phyloP scores from a whole-genome alignment of 2,797 vertebrate genomes.

The Artibeus jamaicensis region DNA sequence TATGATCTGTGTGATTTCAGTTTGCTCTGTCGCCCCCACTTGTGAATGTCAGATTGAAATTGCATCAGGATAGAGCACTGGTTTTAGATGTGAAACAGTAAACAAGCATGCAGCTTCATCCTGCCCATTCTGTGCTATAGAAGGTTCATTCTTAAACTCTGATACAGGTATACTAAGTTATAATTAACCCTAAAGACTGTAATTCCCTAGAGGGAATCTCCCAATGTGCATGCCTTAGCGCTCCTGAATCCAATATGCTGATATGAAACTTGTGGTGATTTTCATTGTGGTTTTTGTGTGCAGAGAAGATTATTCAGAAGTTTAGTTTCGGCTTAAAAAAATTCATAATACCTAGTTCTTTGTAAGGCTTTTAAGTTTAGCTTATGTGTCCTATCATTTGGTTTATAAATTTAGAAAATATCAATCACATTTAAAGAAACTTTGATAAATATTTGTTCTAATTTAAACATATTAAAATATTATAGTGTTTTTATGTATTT shows the following conservation, averaged over 20 bases:
- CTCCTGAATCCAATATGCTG: background rate
- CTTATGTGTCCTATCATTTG: background rate
- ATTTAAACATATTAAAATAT: background rate
- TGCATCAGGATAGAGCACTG: background rate
- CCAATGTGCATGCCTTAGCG: background rate
- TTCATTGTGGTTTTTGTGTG: background rate
- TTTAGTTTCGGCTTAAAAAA: background rate
- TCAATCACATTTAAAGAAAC: background rate
- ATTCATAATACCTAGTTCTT: background rate
- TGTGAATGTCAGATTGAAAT: background rate
- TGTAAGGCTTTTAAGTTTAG: conserved; percentile 3
- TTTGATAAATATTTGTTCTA: background rate
- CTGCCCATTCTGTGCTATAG: background rate
- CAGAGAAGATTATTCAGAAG: background rate
- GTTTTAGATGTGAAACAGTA: background rate
- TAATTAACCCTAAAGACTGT: background rate
- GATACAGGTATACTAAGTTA: background rate
- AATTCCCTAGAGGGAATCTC: background rate
- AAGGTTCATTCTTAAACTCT: background rate
- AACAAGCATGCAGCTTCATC: background rate
- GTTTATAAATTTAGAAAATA: background rate
- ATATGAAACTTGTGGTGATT: background rate
- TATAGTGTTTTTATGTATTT: background rate
- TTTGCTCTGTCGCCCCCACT: background rate
- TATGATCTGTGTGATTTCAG: background rate